Percentiles rank a stretch among this genome's conserved stretches.
phyloP scores from a whole-genome alignment of 2,797 vertebrate species.

The Schizopygopsis pylzovi region DNA sequence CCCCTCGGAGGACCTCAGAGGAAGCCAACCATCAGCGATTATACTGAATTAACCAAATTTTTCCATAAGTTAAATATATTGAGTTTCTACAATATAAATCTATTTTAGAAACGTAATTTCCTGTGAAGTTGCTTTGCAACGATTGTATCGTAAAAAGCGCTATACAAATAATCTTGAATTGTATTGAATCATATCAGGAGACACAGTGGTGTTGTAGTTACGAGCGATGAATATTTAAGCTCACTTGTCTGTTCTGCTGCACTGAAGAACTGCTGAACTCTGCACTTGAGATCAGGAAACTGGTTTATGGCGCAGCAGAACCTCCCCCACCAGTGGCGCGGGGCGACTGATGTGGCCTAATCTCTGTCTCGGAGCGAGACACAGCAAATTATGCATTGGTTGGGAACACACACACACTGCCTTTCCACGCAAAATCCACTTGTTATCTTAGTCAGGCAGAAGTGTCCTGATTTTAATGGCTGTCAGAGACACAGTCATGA shows the following conservation, averaged over 20 bases:
- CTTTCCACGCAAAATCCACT: constrained; percentile 46
- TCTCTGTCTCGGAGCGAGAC: constrained; percentile 50
- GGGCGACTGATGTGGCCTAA: constrained; percentile 45
- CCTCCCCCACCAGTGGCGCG: constrained; percentile 5
- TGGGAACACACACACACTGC: constrained; percentile 43
- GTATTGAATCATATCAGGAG: constrained; percentile 24
- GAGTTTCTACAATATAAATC: no score
- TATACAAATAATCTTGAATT: no score
- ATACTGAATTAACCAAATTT: no score
- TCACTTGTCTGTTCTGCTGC: constrained; percentile 28
- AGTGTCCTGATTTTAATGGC: constrained; percentile 54
- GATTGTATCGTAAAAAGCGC: no score
- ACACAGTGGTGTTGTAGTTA: constrained; percentile 30
- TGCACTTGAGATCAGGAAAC: constrained; percentile 42
- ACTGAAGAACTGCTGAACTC: constrained; percentile 49
- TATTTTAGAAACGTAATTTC: no score
- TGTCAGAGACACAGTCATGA: constrained; percentile 42
- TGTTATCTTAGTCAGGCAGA: constrained; percentile 56
- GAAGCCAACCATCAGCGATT: no score
- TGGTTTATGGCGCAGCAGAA: constrained; percentile 31
- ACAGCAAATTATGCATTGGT: constrained; percentile 39
- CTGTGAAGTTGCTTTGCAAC: no score
- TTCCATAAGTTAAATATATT: no score
- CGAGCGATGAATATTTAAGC: constrained; percentile 26
- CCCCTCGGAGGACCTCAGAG: no score